Evolutionary conservation across 2,113 vertebrate species (phyloP), one percentile per base, ranked within the genome.

Genomic region (Gasterosteus aculeatus): DNA sequence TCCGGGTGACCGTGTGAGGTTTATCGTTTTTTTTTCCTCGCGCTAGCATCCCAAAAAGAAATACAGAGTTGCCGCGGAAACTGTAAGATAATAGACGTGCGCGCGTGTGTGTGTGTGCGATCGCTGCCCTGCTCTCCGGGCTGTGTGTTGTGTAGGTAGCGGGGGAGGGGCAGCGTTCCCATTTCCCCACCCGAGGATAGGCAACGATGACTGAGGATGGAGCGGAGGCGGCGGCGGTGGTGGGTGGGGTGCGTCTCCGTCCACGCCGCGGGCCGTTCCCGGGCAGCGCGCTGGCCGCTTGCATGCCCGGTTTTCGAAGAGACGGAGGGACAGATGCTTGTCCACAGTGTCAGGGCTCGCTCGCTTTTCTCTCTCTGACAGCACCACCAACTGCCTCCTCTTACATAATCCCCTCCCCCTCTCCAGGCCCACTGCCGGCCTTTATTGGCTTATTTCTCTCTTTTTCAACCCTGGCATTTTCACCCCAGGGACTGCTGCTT

Each of bases 331-430:
- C 88, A 92, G 91, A 91, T 89, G 89, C 90, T 89, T 77, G 83
- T 90, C 90, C 77, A 81, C 78, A 66, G 87, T 90, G 91, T 87
- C 87, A 88, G 75, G 65, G 76, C 80, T 88, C 69, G 82, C 72
- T 70, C 66, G 73, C 76, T 84, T 60, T 26, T 80, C 83, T 80
- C 84, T 84, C 84, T 86, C 88, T 90, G 85, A 87, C 87, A 85
- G 89, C 85, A 84, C 75, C 83, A 91, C 86, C 90, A 91, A 92
- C 89, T 90, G 89, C 86, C 92, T 92, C 87, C 82, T 94, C 93
- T 95, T 95, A 94, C 86, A 86, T 93, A 94, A 94, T 85, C 90
- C 85, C 91, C 87, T 82, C 81, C 91, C 89, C 83, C 88, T 88
- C 86, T 83, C 85, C 81, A 68, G 78, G 78, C 79, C 84, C 39